Percentiles rank a stretch among this genome's conserved stretches.
Evolutionary conservation across 2,888 invertebrate species (phyloP).

Genomic region (Zaprionus lineosus): DNA sequence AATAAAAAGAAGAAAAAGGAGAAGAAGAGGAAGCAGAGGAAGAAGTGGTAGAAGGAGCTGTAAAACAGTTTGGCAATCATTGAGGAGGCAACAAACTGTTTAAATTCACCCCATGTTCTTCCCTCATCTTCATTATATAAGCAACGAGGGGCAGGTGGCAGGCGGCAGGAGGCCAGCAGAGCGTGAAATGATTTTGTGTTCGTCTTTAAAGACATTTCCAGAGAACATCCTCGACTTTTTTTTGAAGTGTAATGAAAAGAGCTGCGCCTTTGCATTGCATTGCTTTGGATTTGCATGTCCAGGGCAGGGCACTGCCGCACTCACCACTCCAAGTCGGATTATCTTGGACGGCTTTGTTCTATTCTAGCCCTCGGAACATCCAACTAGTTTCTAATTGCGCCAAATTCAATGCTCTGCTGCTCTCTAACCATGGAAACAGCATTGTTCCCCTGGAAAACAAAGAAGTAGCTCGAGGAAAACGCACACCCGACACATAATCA

Average conservation of each 20-base stretch:
- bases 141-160: constrained; percentile 23
- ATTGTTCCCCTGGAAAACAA: constrained; percentile 5
- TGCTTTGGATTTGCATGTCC: constrained; percentile 61
- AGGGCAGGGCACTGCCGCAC: too few relatives aligned
- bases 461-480: neutral
- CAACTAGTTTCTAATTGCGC: constrained; percentile 68
- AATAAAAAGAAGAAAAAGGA: neutral
- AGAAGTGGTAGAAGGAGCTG: neutral
- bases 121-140: constrained; percentile 47
- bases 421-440: constrained; percentile 26
- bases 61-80: constrained; percentile 43
- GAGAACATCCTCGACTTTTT: constrained; percentile 14
- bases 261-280: constrained; percentile 37
- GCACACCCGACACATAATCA: neutral
- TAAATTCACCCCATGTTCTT: constrained; percentile 25
- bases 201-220: constrained; percentile 49
- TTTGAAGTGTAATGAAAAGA: constrained; percentile 45
- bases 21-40: neutral
- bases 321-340: constrained; percentile 18
- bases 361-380: constrained; percentile 30
- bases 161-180: constrained; percentile 59
- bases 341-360: constrained; percentile 24
- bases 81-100: constrained; percentile 21
- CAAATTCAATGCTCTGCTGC: constrained; percentile 63
- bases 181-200: constrained; percentile 64